Conservation (phyloP, 2,888 invertebrate species). For the Drosophila austrosaltans region DNA sequence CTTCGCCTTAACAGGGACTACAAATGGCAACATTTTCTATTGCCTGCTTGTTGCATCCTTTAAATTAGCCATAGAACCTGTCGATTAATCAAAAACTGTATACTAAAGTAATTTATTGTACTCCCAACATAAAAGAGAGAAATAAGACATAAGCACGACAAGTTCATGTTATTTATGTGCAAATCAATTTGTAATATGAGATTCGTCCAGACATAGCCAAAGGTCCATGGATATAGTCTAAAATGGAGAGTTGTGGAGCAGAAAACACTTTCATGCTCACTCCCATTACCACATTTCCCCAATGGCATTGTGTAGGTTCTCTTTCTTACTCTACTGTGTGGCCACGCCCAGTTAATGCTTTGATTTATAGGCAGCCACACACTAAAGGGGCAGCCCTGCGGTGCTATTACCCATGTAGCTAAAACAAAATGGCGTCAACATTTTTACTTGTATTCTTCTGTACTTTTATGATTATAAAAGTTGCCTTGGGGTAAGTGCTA, state of each 20-base stretch:
- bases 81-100: slow-evolving; percentile 46
- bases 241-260: not conserved
- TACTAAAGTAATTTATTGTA: slow-evolving; percentile 51
- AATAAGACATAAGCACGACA: slow-evolving; percentile 44
- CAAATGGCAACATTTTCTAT: slow-evolving; percentile 72
- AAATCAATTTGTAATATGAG: slow-evolving; percentile 68
- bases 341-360: slow-evolving; percentile 75
- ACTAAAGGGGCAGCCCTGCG: slow-evolving; percentile 40
- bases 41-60: slow-evolving; percentile 26
- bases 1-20: slow-evolving; percentile 60
- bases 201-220: slow-evolving; percentile 17
- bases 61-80: slow-evolving; percentile 43
- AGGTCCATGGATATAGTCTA: not conserved
- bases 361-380: slow-evolving; percentile 61
- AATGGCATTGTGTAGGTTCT: slow-evolving; percentile 12
- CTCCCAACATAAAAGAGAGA: not conserved
- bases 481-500: slow-evolving; percentile 59
- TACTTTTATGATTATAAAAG: slow-evolving; percentile 52
- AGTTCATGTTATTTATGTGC: slow-evolving; percentile 61
- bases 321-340: not conserved
- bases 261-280: slow-evolving; percentile 37
- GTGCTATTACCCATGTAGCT: slow-evolving; percentile 26
- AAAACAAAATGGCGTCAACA: slow-evolving; percentile 37
- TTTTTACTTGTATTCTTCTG: slow-evolving; percentile 14
- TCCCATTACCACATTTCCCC: slow-evolving; percentile 7